Evolutionary conservation across 92 coral and sea anemone genomes (phyloP), one percentile per base, ranked within the genome.

Genomic region (Heliopora coerulea): DNA sequence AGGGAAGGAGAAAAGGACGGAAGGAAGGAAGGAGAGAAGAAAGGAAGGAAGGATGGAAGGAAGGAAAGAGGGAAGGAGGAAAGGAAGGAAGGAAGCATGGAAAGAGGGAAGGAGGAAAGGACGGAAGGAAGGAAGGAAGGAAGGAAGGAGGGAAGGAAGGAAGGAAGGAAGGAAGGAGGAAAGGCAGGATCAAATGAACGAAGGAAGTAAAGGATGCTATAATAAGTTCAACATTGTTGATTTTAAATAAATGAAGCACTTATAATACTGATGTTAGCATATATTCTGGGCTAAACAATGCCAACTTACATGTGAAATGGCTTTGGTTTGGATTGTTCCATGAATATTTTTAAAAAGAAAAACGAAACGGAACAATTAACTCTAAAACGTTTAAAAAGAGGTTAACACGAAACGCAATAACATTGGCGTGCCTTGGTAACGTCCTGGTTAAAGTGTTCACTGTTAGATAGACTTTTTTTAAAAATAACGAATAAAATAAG

Each of bases 251-350:
- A 12, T 4, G 12, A 37, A 37, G n/a, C n/a, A n/a, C n/a, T n/a
- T n/a, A n/a, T n/a, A n/a, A n/a, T n/a, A n/a, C n/a, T n/a, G n/a
- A n/a, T n/a, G n/a, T n/a, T n/a, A n/a, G n/a, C n/a, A n/a, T 37
- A 4, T 4, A 37, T 4, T 15, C n/a, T 46, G 15, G n/a, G 52
- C 15, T 46, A 46, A 10, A 68, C 42, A 56, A 1, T 18, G 12
- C 28, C 0, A 72, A 89, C 97, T 89, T 74, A 92, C 97, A 89
- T 85, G 78, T 92, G 97, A 65, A 92, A 92, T 18, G 96, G 93
- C 97, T 92, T 86, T 32, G 20, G 46, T 40, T 17, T 62, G 25
- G 25, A 26, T 58, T 33, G 23, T 44, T 26, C 30, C 37, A 18
- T 5, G 24, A 61, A 33, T 49, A 10, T 33, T 24, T n/a, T n/a